Conservation (phyloP, 2,797 vertebrate genomes). For the Threskiornis aethiopicus region DNA sequence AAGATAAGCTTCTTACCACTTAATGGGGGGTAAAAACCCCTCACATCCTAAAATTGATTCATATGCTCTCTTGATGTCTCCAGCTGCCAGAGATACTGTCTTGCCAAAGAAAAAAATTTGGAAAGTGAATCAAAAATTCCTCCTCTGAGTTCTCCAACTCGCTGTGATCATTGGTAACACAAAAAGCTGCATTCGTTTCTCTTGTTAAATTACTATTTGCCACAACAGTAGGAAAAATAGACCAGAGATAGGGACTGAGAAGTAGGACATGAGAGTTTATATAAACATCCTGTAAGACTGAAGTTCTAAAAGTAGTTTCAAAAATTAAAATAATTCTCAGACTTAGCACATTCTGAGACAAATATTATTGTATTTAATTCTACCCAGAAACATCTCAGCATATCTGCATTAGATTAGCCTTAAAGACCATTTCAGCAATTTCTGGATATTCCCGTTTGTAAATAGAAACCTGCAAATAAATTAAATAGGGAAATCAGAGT, state of each 20-base stretch:
- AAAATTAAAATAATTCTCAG: not conserved
- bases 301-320: not conserved
- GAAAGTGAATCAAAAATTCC: not conserved
- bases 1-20: not conserved
- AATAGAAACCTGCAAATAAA: not conserved
- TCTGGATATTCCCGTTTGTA: not conserved
- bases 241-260: not conserved
- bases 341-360: not conserved
- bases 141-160: not conserved
- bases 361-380: not conserved
- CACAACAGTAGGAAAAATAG: not conserved
- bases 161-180: not conserved
- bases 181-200: not conserved
- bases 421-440: not conserved
- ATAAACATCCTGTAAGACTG: not conserved
- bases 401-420: not conserved
- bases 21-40: not conserved
- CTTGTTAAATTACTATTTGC: not conserved
- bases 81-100: not conserved
- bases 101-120: not conserved
- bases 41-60: not conserved
- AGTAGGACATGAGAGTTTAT: not conserved
- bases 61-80: not conserved
- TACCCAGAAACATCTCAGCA: not conserved
- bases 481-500: not conserved